phyloP scores from a whole-genome alignment of 2,888 invertebrate genomes.

The Amiota communis region DNA sequence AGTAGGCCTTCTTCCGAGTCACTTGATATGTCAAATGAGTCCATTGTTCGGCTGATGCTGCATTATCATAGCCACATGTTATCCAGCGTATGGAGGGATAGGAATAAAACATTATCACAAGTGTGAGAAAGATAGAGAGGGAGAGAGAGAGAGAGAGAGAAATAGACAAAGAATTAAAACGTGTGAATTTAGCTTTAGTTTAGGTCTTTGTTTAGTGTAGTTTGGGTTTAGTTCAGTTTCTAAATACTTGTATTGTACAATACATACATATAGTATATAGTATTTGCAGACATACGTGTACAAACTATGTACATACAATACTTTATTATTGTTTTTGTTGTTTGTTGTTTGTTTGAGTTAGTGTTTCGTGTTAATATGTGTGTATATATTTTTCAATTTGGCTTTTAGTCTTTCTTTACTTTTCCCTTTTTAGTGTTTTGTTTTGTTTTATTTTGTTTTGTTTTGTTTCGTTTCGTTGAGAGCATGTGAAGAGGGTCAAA shows the following conservation, averaged over 20 bases:
- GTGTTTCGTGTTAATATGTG: background rate
- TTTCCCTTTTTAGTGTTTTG: constrained; percentile 6
- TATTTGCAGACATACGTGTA: too few relatives aligned
- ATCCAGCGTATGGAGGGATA: background rate
- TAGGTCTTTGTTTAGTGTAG: background rate
- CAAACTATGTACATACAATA: too few relatives aligned
- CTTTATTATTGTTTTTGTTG: constrained; percentile 1
- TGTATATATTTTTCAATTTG: constrained; percentile 14
- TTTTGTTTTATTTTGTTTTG: background rate
- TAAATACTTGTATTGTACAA: background rate
- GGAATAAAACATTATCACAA: background rate
- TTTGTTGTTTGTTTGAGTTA: constrained; percentile 11
- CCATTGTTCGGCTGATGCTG: constrained; percentile 72
- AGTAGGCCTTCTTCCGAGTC: constrained; percentile 72
- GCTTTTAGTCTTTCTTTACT: constrained; percentile 1
- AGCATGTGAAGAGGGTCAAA: constrained; percentile 1
- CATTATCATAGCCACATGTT: background rate
- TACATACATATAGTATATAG: background rate
- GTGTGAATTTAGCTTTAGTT: constrained; percentile 5
- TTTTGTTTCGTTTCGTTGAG: constrained; percentile 1
- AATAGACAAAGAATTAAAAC: constrained; percentile 36
- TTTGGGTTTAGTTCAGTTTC: background rate
- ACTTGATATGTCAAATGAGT: constrained; percentile 73
- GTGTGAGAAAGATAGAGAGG: constrained; percentile 20
- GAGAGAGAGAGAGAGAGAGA: constrained; percentile 28